Evolutionary conservation across 1,140 invertebrate genomes (phyloP).

Genomic region (Trachelipus rathkii): DNA sequence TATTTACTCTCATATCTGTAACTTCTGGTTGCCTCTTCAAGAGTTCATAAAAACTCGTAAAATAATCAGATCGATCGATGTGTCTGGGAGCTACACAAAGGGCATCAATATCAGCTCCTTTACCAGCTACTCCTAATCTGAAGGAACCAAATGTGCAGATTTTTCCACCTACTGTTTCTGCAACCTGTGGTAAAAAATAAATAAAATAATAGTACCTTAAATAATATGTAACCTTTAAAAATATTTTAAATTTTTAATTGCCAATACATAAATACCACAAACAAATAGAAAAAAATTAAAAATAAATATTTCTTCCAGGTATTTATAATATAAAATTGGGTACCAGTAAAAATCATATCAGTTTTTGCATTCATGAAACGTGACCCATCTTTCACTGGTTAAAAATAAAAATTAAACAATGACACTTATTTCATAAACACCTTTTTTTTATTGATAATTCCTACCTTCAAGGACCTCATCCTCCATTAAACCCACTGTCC

Average conservation of each 20-base stretch:
- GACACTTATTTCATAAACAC: too few species aligned
- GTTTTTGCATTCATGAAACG: background rate
- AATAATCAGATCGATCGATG: conserved; percentile 90
- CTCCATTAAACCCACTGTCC: too few species aligned
- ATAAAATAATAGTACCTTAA: conserved; percentile 24
- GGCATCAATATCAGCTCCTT: conserved; percentile 98
- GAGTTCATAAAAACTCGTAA: conserved; percentile 86
- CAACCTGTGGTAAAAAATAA: conserved; percentile 35
- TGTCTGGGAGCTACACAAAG: conserved; percentile 95
- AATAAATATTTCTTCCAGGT: background rate
- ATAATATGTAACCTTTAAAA: conserved; percentile 2
- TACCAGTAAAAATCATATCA: background rate
- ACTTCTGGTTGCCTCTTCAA: conserved; percentile 84
- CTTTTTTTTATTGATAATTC: too few species aligned
- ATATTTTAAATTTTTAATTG: background rate
- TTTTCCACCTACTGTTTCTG: conserved; percentile 78
- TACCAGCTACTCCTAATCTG: conserved; percentile 84
- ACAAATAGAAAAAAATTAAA: background rate
- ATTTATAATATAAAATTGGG: background rate
- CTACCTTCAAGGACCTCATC: too few species aligned
- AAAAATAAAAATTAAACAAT: too few species aligned
- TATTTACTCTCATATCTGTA: conserved; percentile 67
- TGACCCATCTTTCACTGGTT: too few species aligned
- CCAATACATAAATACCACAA: background rate
- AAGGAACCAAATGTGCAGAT: conserved; percentile 99